Conservation (phyloP, 2,888 invertebrate species). For the Idaea dimidiata region DNA sequence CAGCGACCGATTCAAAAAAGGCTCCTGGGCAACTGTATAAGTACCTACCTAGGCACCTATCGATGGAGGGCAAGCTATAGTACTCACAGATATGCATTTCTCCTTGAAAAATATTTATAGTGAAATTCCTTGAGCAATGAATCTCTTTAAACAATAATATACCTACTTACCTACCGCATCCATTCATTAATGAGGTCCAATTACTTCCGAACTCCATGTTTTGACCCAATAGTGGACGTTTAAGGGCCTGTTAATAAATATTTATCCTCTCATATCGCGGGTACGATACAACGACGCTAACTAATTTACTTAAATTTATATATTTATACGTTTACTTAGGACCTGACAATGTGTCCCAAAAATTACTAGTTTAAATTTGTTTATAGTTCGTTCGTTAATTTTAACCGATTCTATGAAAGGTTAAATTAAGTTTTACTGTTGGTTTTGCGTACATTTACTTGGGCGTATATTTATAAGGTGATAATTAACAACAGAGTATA, state of each 20-base stretch:
- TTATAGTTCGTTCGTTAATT: constrained; percentile 12
- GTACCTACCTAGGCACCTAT: too few relatives aligned
- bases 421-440: constrained; percentile 5
- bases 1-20: too few relatives aligned
- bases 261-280: constrained; percentile 74
- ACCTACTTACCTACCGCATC: constrained; percentile 36
- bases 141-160: neutral
- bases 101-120: too few relatives aligned
- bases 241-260: constrained; percentile 73
- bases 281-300: constrained; percentile 30
- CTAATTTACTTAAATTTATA: constrained; percentile 63
- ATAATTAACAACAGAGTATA: neutral
- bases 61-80: too few relatives aligned
- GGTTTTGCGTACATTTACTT: neutral
- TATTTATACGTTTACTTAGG: constrained; percentile 71
- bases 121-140: neutral
- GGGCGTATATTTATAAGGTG: neutral
- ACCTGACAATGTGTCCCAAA: constrained; percentile 31
- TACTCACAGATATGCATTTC: too few relatives aligned
- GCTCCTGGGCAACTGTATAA: too few relatives aligned
- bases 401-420: constrained; percentile 5
- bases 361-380: constrained; percentile 19
- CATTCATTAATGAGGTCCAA: constrained; percentile 19
- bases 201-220: constrained; percentile 28
- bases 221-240: constrained; percentile 73